Evolutionary conservation across 2,797 vertebrate species (phyloP), one percentile per base, ranked within the genome.

Genomic region (Rhyacichthys aspro): DNA sequence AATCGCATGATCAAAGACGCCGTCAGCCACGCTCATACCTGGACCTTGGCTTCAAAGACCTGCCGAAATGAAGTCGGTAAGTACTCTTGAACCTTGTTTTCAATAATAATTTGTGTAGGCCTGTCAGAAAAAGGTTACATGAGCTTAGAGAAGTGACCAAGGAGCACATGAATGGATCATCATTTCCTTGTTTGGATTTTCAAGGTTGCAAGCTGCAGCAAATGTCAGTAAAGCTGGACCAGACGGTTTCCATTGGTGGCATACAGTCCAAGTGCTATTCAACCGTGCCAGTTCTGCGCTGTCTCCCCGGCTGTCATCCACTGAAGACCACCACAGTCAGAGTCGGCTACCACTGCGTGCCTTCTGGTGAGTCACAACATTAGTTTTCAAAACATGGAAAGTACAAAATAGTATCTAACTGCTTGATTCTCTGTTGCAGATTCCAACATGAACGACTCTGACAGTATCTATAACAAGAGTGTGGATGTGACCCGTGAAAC

Each of bases 21-120:
- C 50, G 76, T 74, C 59, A 94, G 89, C 78, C 94, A 86, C 39
- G 84, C 83, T 59, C 91, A 94, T 59, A 93, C 93, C 55, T 96
- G 94, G 94, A 90, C 93, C 28, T 33, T 93, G 63, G 15, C 92
- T 44, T 87, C 88, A 76, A 72, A 88, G 38, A 88, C 87, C 38
- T 95, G 94, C 75, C 82, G 69, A 2, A 88, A 91, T 41, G 11
- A 38, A 33, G 76, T 85, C 32, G 83, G 91, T 92, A 88, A 85
- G 43, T 59, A 34, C 42, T 44, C 11, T 9, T 36, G 16, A 43
- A 10, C 1, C 6, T 15, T 46, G 5, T 16, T 28, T 28, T 28
- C 3, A 28, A 28, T 28, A 28, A 28, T 28, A 28, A 28, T 28
- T 28, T 28, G 23, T 28, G 3, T 6, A 28, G 7, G 3, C 38